These are phyloP conservation scores for Macaria liturata DNA, from an alignment of 2,888 invertebrate genomes.

Conservation along the genomic window DNA sequence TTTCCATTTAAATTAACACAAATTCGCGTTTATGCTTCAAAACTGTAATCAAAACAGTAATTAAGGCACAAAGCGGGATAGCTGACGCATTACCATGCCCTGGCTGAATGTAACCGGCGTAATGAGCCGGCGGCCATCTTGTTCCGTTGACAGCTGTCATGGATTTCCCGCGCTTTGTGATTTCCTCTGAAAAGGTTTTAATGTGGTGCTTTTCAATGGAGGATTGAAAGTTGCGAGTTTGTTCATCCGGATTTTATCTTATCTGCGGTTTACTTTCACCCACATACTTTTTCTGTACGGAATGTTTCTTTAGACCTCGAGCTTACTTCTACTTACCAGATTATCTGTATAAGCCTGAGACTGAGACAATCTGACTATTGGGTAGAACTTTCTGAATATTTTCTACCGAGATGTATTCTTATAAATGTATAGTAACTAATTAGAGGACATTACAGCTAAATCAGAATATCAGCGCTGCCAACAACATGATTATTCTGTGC, in stretches of 20 bases:
- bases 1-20: conserved; percentile 15
- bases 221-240: background rate
- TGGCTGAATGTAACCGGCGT: conserved; percentile 17
- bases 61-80: conserved; percentile 24
- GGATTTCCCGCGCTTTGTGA: conserved; percentile 28
- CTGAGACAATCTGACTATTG: no score
- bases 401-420: no score
- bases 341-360: no score
- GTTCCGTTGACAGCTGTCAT: conserved; percentile 26
- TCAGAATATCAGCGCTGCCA: no score
- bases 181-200: conserved; percentile 15
- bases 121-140: conserved; percentile 32
- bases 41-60: conserved; percentile 32
- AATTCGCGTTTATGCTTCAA: conserved; percentile 7
- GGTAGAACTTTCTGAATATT: no score
- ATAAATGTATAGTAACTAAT: no score
- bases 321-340: no score
- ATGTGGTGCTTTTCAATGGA: conserved; percentile 8
- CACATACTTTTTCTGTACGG: background rate
- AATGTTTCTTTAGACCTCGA: no score
- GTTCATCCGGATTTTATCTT: background rate
- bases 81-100: conserved; percentile 21
- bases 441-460: no score
- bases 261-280: background rate
- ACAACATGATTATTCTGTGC: no score